These are phyloP conservation scores for Cydia amplana DNA, from an alignment of 1,140 invertebrate species.

Conservation along the genomic window DNA sequence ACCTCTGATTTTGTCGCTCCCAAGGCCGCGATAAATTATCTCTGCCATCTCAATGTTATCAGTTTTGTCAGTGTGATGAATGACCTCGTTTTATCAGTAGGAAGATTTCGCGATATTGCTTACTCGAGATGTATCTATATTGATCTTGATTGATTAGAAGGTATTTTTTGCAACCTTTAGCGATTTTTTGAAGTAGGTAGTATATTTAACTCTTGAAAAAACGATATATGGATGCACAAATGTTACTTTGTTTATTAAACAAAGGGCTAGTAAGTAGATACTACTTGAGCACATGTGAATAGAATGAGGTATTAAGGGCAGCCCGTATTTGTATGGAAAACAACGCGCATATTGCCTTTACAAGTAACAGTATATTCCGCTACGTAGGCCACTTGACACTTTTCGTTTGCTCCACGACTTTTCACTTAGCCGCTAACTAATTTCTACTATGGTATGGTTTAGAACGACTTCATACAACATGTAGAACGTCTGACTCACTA, in stretches of 20 bases:
- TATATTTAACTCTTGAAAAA: no score
- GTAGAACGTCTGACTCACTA: not conserved
- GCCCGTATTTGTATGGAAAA: constrained; percentile 10
- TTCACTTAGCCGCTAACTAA: constrained; percentile 18
- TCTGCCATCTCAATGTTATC: constrained; percentile 58
- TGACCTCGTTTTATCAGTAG: constrained; percentile 39
- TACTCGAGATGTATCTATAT: not conserved
- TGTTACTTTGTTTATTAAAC: not conserved
- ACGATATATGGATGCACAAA: no score
- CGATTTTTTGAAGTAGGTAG: not conserved
- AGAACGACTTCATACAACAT: not conserved
- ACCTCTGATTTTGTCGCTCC: not conserved
- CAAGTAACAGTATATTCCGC: constrained; percentile 20
- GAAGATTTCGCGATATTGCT: constrained; percentile 5
- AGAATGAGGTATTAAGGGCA: constrained; percentile 17
- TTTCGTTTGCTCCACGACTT: constrained; percentile 13
- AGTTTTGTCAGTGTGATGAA: constrained; percentile 38
- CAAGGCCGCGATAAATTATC: constrained; percentile 53
- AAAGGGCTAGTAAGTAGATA: not conserved
- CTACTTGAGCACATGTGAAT: not conserved
- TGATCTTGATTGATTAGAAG: constrained; percentile 5
- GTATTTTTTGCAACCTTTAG: not conserved
- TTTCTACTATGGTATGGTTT: not conserved
- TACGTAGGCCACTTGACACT: constrained; percentile 19
- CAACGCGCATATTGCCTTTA: not conserved